Base-by-base conservation (phyloP, 2,113 vertebrate genomes). In the Festucalex cinctus region DNA sequence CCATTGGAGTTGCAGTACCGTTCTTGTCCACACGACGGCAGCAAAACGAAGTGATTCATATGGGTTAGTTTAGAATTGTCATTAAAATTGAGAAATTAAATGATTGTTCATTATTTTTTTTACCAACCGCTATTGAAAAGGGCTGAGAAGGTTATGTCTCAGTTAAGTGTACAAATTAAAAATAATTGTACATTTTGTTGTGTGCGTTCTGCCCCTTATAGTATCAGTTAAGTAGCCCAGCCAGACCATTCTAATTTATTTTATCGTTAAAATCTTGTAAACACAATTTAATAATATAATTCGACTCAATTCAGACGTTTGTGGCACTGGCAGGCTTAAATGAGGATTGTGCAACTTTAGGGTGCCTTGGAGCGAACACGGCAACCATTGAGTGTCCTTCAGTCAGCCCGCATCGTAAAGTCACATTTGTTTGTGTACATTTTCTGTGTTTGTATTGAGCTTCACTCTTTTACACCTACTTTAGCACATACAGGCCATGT, bases 1-100 rank as follows among this genome's bases (percentile, higher is more conserved):
- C 19, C 2, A 20, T 48, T 19, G 46, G 20, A 19, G 24, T 22
- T 76, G 74, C 39, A 78, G 62, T 84, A 69, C 72, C 16, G 9
- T 0, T 51, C 19, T 0, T 63, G 6, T 53, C 85, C 85, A 82
- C 70, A 66, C 2, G 75, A 70, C 6, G 1, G 36, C 87, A 79
- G 71, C 63, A 74, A 41, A 44, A 62, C 37, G 2, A 53, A 53
- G 2, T 12, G 8, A 9, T 41, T 1, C 12, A 41, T 41, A 7
- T 17, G 17, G 17, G 19, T 46, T 6, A 46, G 43, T 14, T 44
- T 44, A 44, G 13, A 44, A 14, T 44, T 3, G 5, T 16, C 43
- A 44, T 46, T 46, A 6, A 6, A 49, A n/a, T 9, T n/a, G 20
- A 49, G 8, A 10, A 22, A n/a, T 49, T 1, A 8, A n/a, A 49